phyloP scores from a whole-genome alignment of 2,113 vertebrate species.

The Scalopus aquaticus region DNA sequence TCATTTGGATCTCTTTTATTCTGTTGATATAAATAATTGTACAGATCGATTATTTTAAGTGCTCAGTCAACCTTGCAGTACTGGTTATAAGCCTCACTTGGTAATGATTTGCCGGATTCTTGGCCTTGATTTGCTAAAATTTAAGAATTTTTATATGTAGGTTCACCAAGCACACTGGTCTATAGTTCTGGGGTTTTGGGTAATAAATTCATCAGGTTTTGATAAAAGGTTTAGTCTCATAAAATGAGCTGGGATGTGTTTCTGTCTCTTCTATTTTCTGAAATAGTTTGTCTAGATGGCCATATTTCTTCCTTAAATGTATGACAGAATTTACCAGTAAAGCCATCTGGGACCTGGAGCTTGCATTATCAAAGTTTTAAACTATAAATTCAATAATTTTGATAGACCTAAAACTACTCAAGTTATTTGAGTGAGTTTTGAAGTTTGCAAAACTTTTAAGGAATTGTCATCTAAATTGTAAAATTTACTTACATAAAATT shows the following conservation, averaged over 20 bases:
- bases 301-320: constrained; percentile 8
- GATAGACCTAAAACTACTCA: not conserved
- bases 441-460: constrained; percentile 1
- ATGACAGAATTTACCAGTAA: not conserved
- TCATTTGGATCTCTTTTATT: not conserved
- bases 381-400: constrained; percentile 3
- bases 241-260: not conserved
- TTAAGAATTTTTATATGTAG: not conserved
- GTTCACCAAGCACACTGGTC: not conserved
- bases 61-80: not conserved
- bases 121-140: not conserved
- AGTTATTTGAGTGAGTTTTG: not conserved
- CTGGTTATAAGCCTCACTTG: not conserved
- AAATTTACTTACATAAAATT: not conserved
- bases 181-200: not conserved
- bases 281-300: not conserved
- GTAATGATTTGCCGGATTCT: not conserved
- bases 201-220: not conserved
- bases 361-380: not conserved
- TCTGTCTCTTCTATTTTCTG: constrained; percentile 10
- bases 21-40: not conserved
- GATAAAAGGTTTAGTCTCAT: not conserved
- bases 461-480: not conserved
- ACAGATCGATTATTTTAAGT: not conserved
- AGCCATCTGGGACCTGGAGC: not conserved